Evolutionary conservation across 2,888 invertebrate species (phyloP), one percentile per base, ranked within the genome.

Genomic region (Galeruca laticollis): DNA sequence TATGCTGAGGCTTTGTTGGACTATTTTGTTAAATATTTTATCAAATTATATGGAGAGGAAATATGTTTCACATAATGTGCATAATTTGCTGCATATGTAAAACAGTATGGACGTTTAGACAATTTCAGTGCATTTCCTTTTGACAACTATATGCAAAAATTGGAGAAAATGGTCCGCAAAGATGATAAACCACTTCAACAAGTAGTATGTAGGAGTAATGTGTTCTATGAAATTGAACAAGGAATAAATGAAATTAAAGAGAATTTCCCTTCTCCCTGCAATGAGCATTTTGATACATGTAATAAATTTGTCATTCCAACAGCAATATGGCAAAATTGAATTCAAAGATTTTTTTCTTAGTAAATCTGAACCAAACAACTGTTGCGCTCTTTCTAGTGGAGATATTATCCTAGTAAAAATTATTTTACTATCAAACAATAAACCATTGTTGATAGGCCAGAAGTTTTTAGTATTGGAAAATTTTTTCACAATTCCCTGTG

Each of bases 11-110:
- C 49, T 31, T 31, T 47, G 49, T 20, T 60, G 15, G n/a, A n/a
- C n/a, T n/a, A n/a, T n/a, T n/a, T n/a, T n/a, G n/a, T n/a, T n/a
- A 60, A 26, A 31, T 60, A 33, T 18, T 52, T 62, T 62, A 49
- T 51, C 33, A 20, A 62, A 62, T 33, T 49, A 51, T n/a, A 20
- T 62, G 13, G 20, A 43, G 20, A 37, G 37, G 20, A n/a, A 40
- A n/a, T n/a, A n/a, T n/a, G n/a, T n/a, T n/a, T n/a, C n/a, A n/a
- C n/a, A n/a, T n/a, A n/a, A n/a, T n/a, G 21, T 60, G 20, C 60
- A 60, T 21, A 60, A 60, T 60, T 37, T 60, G 60, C 40, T 60
- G 43, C 60, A 60, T 60, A 62, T 62, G 62, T 62, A 6, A 33
- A 51, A 62, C 20, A 51, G 20, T 52, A 51, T 47, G 62, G 62